phyloP scores from a whole-genome alignment of 2,113 vertebrate species.

The Zosterops lateralis region DNA sequence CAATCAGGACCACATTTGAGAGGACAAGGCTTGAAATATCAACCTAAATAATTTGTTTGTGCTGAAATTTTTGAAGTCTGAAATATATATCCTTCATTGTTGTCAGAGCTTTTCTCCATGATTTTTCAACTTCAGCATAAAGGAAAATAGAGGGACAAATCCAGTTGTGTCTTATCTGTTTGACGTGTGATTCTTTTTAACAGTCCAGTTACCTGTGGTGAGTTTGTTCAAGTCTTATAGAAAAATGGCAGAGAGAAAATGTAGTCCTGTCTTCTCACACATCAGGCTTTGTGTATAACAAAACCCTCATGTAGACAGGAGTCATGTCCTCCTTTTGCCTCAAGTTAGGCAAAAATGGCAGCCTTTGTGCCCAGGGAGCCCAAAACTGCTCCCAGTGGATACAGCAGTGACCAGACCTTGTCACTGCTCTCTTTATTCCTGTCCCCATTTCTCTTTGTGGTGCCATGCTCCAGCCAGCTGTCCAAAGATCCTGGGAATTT shows the following conservation, averaged over 20 bases:
- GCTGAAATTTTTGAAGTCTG: not conserved
- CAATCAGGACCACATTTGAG: not conserved
- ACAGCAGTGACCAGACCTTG: not conserved
- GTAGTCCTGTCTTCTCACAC: not conserved
- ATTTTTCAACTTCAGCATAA: not conserved
- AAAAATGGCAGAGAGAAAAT: not conserved
- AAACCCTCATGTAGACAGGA: not conserved
- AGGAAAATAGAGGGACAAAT: not conserved
- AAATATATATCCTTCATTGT: not conserved
- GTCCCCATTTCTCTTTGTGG: not conserved
- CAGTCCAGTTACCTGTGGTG: not conserved
- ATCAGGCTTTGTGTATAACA: not conserved
- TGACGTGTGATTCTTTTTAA: not conserved
- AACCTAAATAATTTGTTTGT: not conserved
- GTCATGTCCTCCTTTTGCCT: not conserved
- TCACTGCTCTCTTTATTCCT: not conserved
- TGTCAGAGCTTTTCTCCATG: not conserved
- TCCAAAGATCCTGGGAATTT: not conserved
- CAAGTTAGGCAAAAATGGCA: not conserved
- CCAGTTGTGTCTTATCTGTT: not conserved
- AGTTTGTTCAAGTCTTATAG: not conserved
- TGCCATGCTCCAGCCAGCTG: not conserved
- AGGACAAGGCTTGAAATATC: not conserved
- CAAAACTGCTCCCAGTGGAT: not conserved
- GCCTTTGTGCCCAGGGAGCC: not conserved